Base-by-base conservation (phyloP, 2,888 invertebrate genomes). In the Chymomyza fuscimana region DNA sequence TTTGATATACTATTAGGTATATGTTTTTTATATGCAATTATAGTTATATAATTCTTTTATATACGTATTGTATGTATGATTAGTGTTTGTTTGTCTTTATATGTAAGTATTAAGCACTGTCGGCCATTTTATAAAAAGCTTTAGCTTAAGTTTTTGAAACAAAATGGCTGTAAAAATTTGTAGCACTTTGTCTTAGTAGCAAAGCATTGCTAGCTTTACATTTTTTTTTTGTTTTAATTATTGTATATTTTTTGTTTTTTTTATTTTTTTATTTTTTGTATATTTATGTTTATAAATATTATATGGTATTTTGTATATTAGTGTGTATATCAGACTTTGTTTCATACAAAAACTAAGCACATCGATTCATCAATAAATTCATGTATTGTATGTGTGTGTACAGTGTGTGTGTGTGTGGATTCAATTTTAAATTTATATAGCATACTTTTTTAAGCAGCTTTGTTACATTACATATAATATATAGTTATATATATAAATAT, bases 301-400 rank as follows among this genome's bases (percentile, higher is more conserved):
- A 86, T 84, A 88, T 76, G 77, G 82, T 84, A 80, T 75, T 84
- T 78, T 87, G 89, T 89, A 87, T 89, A 87, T 86, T 87, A 86
- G 84, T 88, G 82, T 89, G 82, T 90, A 90, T 88, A 89, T 88
- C 88, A 89, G 89, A 88, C 89, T 89, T 82, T 82, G 84, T 89
- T 86, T 90, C 87, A 87, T 88, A 86, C 87, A 88, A 83, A 81
- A 79, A 88, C 87, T 87, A 84, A 84, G 84, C 88, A 88, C 88
- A 88, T 84, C 80, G 86, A 84, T 88, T 84, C 80, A 81, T 88
- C 86, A 81, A 83, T 84, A 84, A 87, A 87, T 84, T 84, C 86
- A 80, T 84, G 86, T 84, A 83, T 86, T 69, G 70, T 80, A 74
- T 74, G 73, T 79, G 66, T 71, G 46, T 50, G 70, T 50, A 69